phyloP scores from a whole-genome alignment of 2,888 invertebrate species.

The Phortica okadai region DNA sequence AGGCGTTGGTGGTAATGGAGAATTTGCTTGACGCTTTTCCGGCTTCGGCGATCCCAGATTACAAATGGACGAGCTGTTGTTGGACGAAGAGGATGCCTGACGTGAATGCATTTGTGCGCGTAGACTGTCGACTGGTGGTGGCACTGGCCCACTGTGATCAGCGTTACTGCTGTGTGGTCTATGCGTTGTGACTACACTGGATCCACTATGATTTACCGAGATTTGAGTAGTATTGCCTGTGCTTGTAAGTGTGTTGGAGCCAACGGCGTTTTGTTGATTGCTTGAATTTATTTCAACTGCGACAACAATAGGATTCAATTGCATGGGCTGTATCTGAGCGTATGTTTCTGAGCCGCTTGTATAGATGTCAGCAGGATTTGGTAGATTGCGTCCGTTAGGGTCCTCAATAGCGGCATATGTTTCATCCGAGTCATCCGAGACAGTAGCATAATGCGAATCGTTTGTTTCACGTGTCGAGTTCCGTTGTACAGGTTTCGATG shows the following conservation, averaged over 20 bases:
- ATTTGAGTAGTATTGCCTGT: conserved; percentile 36
- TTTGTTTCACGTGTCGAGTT: conserved; percentile 74
- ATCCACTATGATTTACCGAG: neutral
- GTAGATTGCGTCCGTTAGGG: conserved; percentile 76
- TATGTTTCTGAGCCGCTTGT: conserved; percentile 91
- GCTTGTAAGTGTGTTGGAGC: conserved; percentile 27
- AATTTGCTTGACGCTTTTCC: conserved; percentile 92
- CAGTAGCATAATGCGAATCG: conserved; percentile 91
- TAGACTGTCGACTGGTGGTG: conserved; percentile 81
- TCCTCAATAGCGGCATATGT: conserved; percentile 95
- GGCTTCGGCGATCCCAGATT: conserved; percentile 92
- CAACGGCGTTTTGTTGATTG: conserved; percentile 43
- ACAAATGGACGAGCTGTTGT: conserved; percentile 82
- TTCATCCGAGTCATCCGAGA: conserved; percentile 94
- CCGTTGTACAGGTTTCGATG: conserved; percentile 73
- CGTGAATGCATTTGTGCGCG: conserved; percentile 79
- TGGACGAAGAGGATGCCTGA: conserved; percentile 80
- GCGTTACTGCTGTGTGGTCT: conserved; percentile 47
- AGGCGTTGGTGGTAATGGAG: conserved; percentile 90
- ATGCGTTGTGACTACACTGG: conserved; percentile 27
- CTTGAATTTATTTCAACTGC: conserved; percentile 75
- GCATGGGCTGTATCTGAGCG: conserved; percentile 86
- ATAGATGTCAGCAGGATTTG: conserved; percentile 79
- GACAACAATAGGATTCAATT: conserved; percentile 75
- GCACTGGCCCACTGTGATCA: conserved; percentile 71